phyloP scores from a whole-genome alignment of 2,113 vertebrate species.

The Rhynchomys soricoides region DNA sequence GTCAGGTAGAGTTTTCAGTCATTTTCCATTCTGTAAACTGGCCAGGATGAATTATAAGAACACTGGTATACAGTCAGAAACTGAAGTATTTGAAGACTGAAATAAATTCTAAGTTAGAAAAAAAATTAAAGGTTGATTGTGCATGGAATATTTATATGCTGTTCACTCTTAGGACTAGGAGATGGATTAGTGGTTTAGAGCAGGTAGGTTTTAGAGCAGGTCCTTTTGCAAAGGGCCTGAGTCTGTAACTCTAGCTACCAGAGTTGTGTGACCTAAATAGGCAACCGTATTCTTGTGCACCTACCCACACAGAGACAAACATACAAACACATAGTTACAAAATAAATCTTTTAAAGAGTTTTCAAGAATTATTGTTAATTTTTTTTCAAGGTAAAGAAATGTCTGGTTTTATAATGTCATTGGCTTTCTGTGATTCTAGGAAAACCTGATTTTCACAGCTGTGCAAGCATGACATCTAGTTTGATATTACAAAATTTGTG shows the following conservation, averaged over 20 bases:
- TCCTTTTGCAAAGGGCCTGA: no score
- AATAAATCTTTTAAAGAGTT: background rate
- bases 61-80: background rate
- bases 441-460: background rate
- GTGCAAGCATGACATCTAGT: background rate
- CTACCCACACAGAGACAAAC: background rate
- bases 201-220: background rate
- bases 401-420: constrained; percentile 8
- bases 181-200: background rate
- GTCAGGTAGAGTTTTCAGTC: background rate
- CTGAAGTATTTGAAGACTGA: background rate
- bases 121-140: background rate
- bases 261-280: no score
- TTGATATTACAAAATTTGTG: constrained; percentile 8
- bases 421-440: background rate
- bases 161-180: fast-evolving
- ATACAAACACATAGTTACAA: background rate
- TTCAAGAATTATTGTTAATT: background rate
- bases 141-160: background rate
- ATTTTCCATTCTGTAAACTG: background rate
- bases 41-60: background rate
- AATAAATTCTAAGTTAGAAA: constrained; percentile 1
- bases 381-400: background rate
- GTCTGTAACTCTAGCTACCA: background rate
- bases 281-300: background rate